Percentiles rank a stretch among this genome's conserved stretches.
Conservation (phyloP, 1,140 invertebrate species). For the Anoplophora glabripennis region DNA sequence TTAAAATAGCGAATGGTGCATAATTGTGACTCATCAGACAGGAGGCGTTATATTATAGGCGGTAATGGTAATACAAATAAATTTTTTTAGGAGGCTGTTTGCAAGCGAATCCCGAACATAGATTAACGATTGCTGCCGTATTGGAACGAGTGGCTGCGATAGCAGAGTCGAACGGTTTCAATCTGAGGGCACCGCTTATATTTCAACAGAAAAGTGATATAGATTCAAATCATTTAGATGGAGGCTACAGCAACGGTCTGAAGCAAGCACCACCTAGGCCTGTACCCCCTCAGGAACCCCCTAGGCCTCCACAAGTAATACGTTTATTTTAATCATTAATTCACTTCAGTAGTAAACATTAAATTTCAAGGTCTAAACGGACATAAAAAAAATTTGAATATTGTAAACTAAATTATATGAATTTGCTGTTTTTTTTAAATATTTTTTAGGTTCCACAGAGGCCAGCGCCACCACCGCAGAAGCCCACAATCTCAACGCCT, state of each 20-base stretch:
- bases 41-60: no score
- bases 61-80: no score
- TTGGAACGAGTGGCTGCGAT: conserved; percentile 84
- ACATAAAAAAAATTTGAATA: no score
- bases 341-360: no score
- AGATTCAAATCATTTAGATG: conserved; percentile 4
- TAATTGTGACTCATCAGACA: no score
- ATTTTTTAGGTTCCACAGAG: conserved; percentile 22
- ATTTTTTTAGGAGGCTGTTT: conserved; percentile 69
- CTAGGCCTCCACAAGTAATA: conserved; percentile 15
- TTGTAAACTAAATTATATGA: no score
- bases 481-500: conserved; percentile 34
- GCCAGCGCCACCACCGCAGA: conserved; percentile 47
- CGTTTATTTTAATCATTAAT: background rate
- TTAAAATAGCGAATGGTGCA: no score
- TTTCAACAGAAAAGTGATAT: background rate
- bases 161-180: conserved; percentile 77
- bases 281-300: conserved; percentile 30
- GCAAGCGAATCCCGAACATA: conserved; percentile 73
- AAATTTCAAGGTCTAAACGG: no score
- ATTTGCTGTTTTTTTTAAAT: background rate
- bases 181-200: conserved; percentile 68
- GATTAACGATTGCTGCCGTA: conserved; percentile 73
- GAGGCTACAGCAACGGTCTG: conserved; percentile 17
- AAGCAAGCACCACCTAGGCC: conserved; percentile 44